Percentiles rank a stretch among this genome's conserved stretches.
phyloP scores from a whole-genome alignment of 1,140 invertebrate genomes.

The Dendroctonus valens region DNA sequence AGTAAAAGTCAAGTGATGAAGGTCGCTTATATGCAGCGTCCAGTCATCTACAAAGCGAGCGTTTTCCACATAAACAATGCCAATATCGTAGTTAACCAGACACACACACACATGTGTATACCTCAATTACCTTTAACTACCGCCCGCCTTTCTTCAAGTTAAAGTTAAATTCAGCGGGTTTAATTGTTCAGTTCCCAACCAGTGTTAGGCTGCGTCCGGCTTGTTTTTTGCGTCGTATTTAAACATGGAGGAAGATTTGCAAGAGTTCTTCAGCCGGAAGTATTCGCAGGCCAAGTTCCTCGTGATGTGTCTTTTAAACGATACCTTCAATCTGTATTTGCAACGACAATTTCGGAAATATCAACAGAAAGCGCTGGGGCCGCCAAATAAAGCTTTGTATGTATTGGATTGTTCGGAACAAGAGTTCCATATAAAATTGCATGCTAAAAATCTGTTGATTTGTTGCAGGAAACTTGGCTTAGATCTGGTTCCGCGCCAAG shows the following conservation, averaged over 20 bases:
- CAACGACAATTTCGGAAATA: conserved; percentile 1
- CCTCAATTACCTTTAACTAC: too few relatives aligned
- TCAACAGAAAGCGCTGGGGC: neutral
- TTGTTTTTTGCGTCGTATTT: neutral
- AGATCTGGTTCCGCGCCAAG: conserved; percentile 86
- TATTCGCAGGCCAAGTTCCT: conserved; percentile 21
- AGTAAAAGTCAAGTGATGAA: too few relatives aligned
- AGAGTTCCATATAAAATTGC: neutral
- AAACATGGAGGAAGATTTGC: conserved; percentile 15
- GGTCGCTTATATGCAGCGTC: too few relatives aligned
- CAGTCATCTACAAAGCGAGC: too few relatives aligned
- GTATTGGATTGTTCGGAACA: neutral
- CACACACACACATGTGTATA: too few relatives aligned
- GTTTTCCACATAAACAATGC: too few relatives aligned
- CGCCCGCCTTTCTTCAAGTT: too few relatives aligned
- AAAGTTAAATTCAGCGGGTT: too few relatives aligned
- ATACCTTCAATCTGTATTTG: conserved; percentile 22
- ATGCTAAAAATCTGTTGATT: conserved; percentile 41
- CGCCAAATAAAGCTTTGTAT: neutral
- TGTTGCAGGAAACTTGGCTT: conserved; percentile 80
- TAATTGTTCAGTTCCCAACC: too few relatives aligned
- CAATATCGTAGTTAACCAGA: too few relatives aligned
- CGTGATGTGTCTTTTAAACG: conserved; percentile 22
- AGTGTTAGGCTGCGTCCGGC: too few relatives aligned
- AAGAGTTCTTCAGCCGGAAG: conserved; percentile 13